Evolutionary conservation across 2,113 vertebrate species (phyloP), one percentile per base, ranked within the genome.

Genomic region (Tichodroma muraria): DNA sequence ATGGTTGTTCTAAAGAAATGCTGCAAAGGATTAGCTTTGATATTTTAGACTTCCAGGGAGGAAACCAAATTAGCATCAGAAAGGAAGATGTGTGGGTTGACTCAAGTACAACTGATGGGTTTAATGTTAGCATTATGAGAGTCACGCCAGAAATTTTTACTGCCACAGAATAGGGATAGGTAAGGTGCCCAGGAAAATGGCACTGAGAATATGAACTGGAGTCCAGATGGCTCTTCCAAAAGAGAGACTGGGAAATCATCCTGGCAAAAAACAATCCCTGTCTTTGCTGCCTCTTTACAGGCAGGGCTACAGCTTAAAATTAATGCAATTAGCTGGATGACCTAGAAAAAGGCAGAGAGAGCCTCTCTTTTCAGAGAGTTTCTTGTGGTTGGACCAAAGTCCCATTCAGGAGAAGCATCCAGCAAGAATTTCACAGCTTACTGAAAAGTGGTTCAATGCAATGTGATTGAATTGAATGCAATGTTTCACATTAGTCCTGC

Each of bases 111-210:
- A 56, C 8, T 90, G 56, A 65, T 61, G 85, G 27, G 33, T 75
- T 97, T 96, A 85, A 95, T 86, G 63, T 90, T 96, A 94, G 85
- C 33, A 53, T 92, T 86, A 76, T 93, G 65, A 90, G 63, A 94
- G 72, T 90, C 49, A 60, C 86, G 89, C 44, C 66, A 95, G 59
- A 71, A 93, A 91, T 92, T 79, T 82, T 70, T 16, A 42, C 68
- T 89, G 75, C 65, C 44, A 84, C 69, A 64, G 76, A 94, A 94
- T 17, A 7, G 50, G 64, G 30, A 90, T 80, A 93, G 76, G 64
- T 91, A 65, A 83, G 70, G 70, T 90, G 80, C 49, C 86, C 89
- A 96, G 93, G 69, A 87, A 96, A 94, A 92, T 71, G 82, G 69
- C 53, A 76, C 96, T 86, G 42, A 94, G 83, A 95, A 89, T 76